Evolutionary conservation across 2,797 vertebrate genomes (phyloP), one percentile per base, ranked within the genome.

Genomic region (Bufotes viridis): DNA sequence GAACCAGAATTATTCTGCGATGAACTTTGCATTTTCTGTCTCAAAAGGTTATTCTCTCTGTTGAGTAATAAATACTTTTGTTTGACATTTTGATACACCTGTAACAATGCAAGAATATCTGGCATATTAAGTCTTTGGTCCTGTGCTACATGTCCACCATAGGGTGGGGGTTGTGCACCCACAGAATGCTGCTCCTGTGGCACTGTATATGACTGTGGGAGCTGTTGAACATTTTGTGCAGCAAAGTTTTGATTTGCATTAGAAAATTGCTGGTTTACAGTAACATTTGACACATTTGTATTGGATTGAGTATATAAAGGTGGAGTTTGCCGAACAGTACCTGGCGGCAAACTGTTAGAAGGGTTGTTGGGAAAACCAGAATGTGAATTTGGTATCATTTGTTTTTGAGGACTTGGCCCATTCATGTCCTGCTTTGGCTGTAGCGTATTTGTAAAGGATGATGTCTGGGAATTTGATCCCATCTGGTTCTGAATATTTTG

Each of bases 21-120:
- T n/a, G 69, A 10, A 2, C 9, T 14, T n/a, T 72, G 80, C 13
- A 51, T 10, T 26, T 42, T 78, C 26, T 53, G n/a, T 34, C 83
- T 51, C 18, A 78, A 78, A 53, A 63, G 42, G 10, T 55, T 76
- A 65, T 85, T 85, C 42, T 85, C 72, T 2, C 10, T 72, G 78
- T 85, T 85, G 4, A 85, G 72, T 18, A 76, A 7, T 60, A 76
- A 17, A 78, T 85, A 85, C 34, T 85, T 70, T 9, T 14, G 24
- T 24, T 42, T 89, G 3, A 72, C 69, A 57, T 82, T 69, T 13
- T 20, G 18, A 34, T 85, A 89, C 0, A 89, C 22, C 4, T 58
- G 49, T 8, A 82, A 20, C 34, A 89, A 10, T 2, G 20, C 17
- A 12, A 70, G 1, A 20, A 84, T 7, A 1, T 83, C 53, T 18